phyloP scores from a whole-genome alignment of 2,797 vertebrate species.

The Tangara arthus region DNA sequence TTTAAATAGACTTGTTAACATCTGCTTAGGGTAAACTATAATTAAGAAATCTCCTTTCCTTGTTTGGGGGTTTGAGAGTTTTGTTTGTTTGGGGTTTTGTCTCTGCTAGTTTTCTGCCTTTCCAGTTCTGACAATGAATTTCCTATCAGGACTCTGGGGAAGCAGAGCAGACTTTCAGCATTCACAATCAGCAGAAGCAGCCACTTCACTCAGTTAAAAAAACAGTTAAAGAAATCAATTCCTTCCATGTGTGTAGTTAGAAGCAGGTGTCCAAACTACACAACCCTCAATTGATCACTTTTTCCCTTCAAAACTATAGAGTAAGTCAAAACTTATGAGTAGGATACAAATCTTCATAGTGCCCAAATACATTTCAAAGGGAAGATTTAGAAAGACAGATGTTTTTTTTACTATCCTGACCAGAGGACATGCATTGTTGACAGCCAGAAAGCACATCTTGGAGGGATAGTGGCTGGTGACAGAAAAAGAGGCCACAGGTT shows the following conservation, averaged over 20 bases:
- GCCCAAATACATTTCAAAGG: neutral
- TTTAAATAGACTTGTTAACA: conserved; percentile 46
- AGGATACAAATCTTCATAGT: neutral
- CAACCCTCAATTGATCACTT: neutral
- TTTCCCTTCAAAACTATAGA: neutral
- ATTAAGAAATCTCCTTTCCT: conserved; percentile 17
- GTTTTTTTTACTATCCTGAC: neutral
- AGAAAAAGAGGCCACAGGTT: neutral
- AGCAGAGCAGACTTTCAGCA: conserved; percentile 29
- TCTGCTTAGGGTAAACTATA: neutral
- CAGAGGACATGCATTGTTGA: neutral
- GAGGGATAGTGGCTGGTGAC: neutral
- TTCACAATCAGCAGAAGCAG: conserved; percentile 40
- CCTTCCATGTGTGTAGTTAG: neutral
- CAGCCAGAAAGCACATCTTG: neutral
- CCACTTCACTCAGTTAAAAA: neutral
- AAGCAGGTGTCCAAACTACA: neutral
- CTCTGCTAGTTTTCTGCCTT: conserved; percentile 12
- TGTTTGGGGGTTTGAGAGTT: conserved; percentile 11
- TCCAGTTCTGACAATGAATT: conserved; percentile 26
- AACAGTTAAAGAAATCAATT: neutral
- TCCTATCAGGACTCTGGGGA: neutral
- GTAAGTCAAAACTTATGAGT: neutral
- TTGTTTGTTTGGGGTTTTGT: conserved; percentile 47
- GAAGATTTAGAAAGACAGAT: neutral